Percentiles rank a stretch among this genome's conserved stretches.
Conservation (phyloP, 1,140 invertebrate genomes). For the Zaprionus lachaisei region DNA sequence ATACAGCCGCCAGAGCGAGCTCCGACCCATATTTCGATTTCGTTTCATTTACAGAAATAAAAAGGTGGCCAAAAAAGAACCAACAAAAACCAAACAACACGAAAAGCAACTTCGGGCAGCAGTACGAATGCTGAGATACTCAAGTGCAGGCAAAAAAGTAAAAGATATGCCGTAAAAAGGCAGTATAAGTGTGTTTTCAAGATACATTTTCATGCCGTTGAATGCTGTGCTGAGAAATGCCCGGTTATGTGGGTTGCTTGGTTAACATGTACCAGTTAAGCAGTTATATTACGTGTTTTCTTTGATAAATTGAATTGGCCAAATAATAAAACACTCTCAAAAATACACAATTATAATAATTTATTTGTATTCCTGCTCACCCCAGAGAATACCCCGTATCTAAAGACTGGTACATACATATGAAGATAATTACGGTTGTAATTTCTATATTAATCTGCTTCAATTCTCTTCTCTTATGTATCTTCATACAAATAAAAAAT, state of each 20-base stretch:
- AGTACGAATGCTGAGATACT: slow-evolving; percentile 64
- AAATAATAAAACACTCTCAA: not conserved
- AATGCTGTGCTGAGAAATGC: slow-evolving; percentile 12
- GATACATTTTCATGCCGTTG: slow-evolving; percentile 55
- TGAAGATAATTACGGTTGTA: not conserved
- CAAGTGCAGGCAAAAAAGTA: slow-evolving; percentile 76
- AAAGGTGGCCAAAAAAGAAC: slow-evolving; percentile 54
- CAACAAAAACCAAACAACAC: slow-evolving; percentile 39
- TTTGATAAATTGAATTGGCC: slow-evolving; percentile 1
- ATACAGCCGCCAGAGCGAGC: slow-evolving; percentile 60
- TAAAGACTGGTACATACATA: not conserved
- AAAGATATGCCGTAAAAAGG: slow-evolving; percentile 78
- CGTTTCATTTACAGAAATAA: slow-evolving; percentile 78
- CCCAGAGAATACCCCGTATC: not conserved
- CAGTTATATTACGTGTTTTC: not conserved
- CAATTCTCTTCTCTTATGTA: slow-evolving; percentile 1
- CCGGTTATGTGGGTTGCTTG: slow-evolving; percentile 2
- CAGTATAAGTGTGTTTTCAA: slow-evolving; percentile 78
- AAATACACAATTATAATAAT: not conserved
- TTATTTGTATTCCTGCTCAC: not conserved
- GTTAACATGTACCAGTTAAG: slow-evolving; percentile 2
- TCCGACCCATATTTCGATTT: slow-evolving; percentile 77
- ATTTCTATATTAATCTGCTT: not conserved
- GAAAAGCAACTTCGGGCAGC: slow-evolving; percentile 60
- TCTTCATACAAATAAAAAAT: not conserved